Conservation (phyloP, 2,888 invertebrate genomes). For the Ischnura elegans region DNA sequence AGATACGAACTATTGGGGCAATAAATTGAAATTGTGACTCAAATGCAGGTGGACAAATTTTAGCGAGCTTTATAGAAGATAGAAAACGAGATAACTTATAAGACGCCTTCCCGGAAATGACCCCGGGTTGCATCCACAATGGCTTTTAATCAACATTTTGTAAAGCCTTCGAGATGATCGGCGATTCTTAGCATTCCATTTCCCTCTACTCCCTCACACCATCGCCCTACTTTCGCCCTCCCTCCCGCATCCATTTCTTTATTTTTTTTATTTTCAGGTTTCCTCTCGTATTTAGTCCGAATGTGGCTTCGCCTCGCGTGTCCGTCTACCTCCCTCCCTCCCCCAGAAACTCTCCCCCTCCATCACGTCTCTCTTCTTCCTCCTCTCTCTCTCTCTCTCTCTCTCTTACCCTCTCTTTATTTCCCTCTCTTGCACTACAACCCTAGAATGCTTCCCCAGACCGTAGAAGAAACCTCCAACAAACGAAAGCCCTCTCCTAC, state of each 20-base stretch:
- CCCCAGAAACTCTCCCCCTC: no score
- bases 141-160: no score
- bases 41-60: no score
- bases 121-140: no score
- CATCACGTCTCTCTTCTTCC: background rate
- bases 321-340: constrained; percentile 71
- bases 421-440: background rate
- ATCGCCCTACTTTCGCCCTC: constrained; percentile 75
- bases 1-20: no score
- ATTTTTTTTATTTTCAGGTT: background rate
- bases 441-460: no score
- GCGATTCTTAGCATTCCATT: no score
- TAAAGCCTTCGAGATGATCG: no score
- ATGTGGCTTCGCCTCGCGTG: constrained; percentile 71
- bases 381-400: constrained; percentile 68
- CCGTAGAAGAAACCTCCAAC: background rate
- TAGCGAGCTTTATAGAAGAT: no score
- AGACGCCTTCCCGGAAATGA: no score
- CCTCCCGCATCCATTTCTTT: background rate
- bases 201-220: background rate
- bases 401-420: background rate
- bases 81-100: no score
- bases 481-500: background rate
- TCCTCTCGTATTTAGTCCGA: constrained; percentile 13
- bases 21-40: no score